Conservation (phyloP, 2,888 invertebrate species). For the Drosophila leonis region DNA sequence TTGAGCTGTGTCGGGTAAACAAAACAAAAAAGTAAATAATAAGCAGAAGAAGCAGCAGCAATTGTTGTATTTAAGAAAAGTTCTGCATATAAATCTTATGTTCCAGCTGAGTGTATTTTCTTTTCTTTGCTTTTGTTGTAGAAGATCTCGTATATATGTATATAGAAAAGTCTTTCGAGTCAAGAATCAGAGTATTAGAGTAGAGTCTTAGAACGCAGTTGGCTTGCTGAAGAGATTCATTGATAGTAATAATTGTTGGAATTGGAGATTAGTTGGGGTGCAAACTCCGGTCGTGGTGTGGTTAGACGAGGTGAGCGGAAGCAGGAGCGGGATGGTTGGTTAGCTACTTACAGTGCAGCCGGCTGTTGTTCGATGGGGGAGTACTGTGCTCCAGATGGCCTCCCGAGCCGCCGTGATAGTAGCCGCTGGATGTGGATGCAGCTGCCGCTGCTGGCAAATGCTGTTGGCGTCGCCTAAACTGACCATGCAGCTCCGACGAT, state of each 20-base stretch:
- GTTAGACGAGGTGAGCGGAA: conserved; percentile 35
- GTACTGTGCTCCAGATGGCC: conserved; percentile 86
- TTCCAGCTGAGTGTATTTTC: conserved; percentile 18
- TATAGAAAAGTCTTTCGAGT: conserved; percentile 25
- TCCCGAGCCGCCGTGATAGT: conserved; percentile 85
- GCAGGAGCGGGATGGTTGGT: conserved; percentile 42
- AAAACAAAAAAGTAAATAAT: background rate
- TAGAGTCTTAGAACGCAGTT: conserved; percentile 15
- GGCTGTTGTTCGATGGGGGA: conserved; percentile 87
- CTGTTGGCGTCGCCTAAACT: conserved; percentile 89
- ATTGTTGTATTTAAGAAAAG: conserved; percentile 5
- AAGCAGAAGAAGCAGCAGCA: conserved; percentile 7
- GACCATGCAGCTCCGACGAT: conserved; percentile 92
- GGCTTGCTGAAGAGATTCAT: conserved; percentile 12
- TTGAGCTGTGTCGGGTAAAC: conserved; percentile 11
- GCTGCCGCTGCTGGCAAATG: conserved; percentile 87
- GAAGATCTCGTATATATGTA: background rate
- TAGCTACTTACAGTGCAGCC: conserved; percentile 88
- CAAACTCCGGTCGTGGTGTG: conserved; percentile 38
- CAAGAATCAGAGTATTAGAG: conserved; percentile 16
- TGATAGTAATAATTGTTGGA: background rate
- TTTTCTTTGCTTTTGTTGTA: background rate
- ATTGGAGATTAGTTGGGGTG: conserved; percentile 23
- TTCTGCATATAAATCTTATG: conserved; percentile 7
- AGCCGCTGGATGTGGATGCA: conserved; percentile 84